phyloP scores from a whole-genome alignment of 37 sponge, comb jelly and placozoan genomes.

The Hexactinellida sp. region DNA sequence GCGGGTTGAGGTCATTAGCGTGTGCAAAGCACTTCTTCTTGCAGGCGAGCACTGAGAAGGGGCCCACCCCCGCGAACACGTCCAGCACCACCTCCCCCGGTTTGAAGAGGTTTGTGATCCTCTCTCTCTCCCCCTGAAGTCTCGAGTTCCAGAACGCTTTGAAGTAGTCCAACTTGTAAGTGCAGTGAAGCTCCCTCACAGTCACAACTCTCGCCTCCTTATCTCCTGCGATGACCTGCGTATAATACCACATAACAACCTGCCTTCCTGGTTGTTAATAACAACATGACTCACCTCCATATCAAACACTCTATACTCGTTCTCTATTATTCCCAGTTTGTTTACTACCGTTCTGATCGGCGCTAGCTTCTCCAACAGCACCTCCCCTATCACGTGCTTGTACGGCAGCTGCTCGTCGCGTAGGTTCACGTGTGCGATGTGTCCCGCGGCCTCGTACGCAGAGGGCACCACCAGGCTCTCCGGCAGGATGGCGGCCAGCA shows the following conservation, averaged over 20 bases:
- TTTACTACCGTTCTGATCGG: constrained; percentile 83
- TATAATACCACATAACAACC: neutral
- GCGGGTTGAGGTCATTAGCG: constrained; percentile 93
- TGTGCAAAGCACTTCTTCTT: constrained; percentile 66
- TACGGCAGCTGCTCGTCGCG: constrained; percentile 48
- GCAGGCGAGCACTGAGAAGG: constrained; percentile 83
- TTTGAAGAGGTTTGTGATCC: constrained; percentile 39
- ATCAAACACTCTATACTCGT: constrained; percentile 68
- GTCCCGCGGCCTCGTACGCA: constrained; percentile 79
- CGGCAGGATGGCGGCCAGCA: constrained; percentile 55
- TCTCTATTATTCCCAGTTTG: constrained; percentile 57
- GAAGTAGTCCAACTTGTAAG: constrained; percentile 77
- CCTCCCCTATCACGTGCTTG: constrained; percentile 83
- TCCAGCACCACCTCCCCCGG: constrained; percentile 55
- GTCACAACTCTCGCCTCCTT: constrained; percentile 61
- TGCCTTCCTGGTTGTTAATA: neutral
- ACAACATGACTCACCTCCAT: constrained; percentile 56
- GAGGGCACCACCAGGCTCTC: constrained; percentile 34
- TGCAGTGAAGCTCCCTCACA: constrained; percentile 65
- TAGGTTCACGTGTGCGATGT: constrained; percentile 91
- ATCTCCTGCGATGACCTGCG: constrained; percentile 47
- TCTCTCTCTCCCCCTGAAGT: constrained; percentile 60
- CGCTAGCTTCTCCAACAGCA: constrained; percentile 63
- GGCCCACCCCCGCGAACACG: constrained; percentile 97
- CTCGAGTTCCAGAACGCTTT: constrained; percentile 98